These are phyloP conservation scores for Suricata suricatta DNA, from an alignment of 2,113 vertebrate genomes.

Conservation along the genomic window DNA sequence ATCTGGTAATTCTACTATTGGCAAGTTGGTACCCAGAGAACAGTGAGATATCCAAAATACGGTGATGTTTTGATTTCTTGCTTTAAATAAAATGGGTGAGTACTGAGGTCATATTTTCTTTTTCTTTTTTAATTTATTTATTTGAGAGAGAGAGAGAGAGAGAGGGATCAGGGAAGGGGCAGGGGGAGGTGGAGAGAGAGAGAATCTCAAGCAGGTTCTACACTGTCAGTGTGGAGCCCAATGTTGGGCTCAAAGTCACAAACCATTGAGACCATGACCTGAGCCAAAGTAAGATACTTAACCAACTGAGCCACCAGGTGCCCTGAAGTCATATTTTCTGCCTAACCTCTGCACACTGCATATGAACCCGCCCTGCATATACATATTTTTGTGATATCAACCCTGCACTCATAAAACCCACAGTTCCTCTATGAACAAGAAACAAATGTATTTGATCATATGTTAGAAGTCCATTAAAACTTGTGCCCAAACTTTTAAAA, in stretches of 20 bases:
- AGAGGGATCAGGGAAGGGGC: too few species aligned
- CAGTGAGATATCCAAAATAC: background rate
- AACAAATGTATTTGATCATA: background rate
- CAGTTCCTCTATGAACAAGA: background rate
- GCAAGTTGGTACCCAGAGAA: background rate
- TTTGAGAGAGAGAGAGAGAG: too few species aligned
- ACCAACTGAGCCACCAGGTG: too few species aligned
- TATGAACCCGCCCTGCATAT: accelerated
- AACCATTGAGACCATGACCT: too few species aligned
- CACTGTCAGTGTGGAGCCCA: too few species aligned
- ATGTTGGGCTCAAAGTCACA: too few species aligned
- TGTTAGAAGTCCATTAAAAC: background rate
- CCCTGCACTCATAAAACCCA: background rate
- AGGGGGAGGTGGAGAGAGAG: too few species aligned
- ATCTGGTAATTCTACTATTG: background rate
- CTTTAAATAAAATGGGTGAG: background rate
- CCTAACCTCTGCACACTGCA: background rate
- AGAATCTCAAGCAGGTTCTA: too few species aligned
- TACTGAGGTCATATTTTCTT: background rate
- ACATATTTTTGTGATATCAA: background rate
- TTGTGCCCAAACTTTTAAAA: background rate
- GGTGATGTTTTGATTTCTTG: background rate
- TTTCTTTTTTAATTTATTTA: too few species aligned
- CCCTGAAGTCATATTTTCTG: background rate
- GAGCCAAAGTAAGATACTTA: too few species aligned